Evolutionary conservation across 2,888 invertebrate species (phyloP).

Genomic region (Apodemia mormo): DNA sequence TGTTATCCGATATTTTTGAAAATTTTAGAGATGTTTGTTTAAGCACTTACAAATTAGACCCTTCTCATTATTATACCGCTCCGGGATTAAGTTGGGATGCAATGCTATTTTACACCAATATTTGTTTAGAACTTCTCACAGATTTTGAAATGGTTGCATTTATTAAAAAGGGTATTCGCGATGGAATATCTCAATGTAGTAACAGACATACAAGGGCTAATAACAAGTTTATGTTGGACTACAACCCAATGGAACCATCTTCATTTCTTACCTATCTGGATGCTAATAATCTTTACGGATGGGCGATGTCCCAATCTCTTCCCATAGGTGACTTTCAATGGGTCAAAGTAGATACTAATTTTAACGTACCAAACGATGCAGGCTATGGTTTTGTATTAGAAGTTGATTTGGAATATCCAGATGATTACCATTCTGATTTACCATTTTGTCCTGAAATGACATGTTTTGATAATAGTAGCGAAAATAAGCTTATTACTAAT

Average conservation of each 20-base stretch:
- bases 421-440: constrained; percentile 40
- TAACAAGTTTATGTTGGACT: too few relatives aligned
- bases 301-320: too few relatives aligned
- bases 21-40: constrained; percentile 46
- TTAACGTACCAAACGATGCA: constrained; percentile 13
- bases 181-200: too few relatives aligned
- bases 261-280: too few relatives aligned
- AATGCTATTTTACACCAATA: constrained; percentile 36
- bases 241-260: too few relatives aligned
- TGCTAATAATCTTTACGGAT: too few relatives aligned
- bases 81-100: constrained; percentile 43
- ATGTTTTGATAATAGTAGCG: too few relatives aligned
- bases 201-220: too few relatives aligned
- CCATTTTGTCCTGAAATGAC: constrained; percentile 38
- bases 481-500: constrained; percentile 32
- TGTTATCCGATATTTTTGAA: constrained; percentile 49
- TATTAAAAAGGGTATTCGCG: too few relatives aligned
- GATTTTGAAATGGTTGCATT: too few relatives aligned
- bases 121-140: constrained; percentile 35
- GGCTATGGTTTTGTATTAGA: constrained; percentile 37
- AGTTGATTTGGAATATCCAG: constrained; percentile 26
- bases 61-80: constrained; percentile 39
- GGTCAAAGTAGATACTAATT: constrained; percentile 31
- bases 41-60: constrained; percentile 39
- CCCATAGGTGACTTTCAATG: constrained; percentile 42